Conservation (phyloP, 2,797 vertebrate genomes). For the Fistularia tabacaria region DNA sequence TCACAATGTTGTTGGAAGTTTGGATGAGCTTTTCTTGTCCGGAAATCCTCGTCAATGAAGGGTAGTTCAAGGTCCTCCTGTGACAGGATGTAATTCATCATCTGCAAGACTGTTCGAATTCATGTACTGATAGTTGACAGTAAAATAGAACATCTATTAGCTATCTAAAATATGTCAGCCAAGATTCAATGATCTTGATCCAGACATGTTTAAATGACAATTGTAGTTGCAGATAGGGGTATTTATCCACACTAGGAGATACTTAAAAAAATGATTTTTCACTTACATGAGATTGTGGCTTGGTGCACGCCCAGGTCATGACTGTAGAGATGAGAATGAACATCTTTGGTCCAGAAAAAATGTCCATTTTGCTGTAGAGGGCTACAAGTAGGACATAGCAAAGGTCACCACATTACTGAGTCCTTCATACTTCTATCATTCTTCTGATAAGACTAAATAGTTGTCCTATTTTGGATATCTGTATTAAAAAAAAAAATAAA, state of each 20-base stretch:
- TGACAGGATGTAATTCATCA: not conserved
- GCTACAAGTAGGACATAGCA: conserved; percentile 61
- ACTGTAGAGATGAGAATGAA: conserved; percentile 91
- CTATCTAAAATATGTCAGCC: too few species aligned
- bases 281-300: conserved; percentile 79
- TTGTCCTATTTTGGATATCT: too few species aligned
- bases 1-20: conserved; percentile 80
- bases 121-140: too few species aligned
- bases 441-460: too few species aligned
- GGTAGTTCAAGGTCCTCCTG: conserved; percentile 80
- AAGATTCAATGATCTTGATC: not conserved
- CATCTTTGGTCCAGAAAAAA: conserved; percentile 77
- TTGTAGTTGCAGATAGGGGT: not conserved
- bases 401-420: not conserved
- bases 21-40: conserved; percentile 81
- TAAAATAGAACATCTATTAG: not conserved
- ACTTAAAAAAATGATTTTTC: not conserved
- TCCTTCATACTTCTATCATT: not conserved
- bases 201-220: not conserved
- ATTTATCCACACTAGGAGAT: not conserved
- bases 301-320: conserved; percentile 89
- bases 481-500: too few species aligned
- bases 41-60: conserved; percentile 85
- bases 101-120: too few species aligned
- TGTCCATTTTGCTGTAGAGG: conserved; percentile 68